phyloP scores from a whole-genome alignment of 2,113 vertebrate species.

The Pelecanus crispus region DNA sequence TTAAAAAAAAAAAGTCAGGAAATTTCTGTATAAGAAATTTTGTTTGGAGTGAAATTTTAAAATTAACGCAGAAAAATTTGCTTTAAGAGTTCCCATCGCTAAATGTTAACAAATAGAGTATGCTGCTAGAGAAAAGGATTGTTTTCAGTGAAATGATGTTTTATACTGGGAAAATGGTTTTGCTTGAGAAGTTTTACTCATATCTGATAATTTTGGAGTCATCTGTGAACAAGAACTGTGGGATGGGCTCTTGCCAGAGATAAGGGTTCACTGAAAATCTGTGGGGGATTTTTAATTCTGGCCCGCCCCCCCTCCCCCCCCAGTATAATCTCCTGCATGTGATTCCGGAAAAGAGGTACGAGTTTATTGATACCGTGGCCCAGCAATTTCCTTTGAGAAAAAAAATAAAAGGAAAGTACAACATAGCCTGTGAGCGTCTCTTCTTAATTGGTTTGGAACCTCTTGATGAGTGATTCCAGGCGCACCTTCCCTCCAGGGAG shows the following conservation, averaged over 20 bases:
- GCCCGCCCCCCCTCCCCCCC: too few species aligned
- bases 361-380: not conserved
- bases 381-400: not conserved
- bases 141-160: not conserved
- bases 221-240: not conserved
- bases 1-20: not conserved
- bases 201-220: not conserved
- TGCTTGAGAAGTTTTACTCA: not conserved
- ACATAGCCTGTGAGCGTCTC: not conserved
- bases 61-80: not conserved
- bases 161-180: not conserved
- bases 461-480: slow-evolving; percentile 20
- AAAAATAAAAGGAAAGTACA: not conserved
- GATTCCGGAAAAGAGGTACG: not conserved
- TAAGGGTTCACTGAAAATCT: not conserved
- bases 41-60: not conserved
- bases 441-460: slow-evolving; percentile 23
- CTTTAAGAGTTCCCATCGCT: not conserved
- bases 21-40: not conserved
- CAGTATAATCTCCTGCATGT: not conserved
- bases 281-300: not conserved
- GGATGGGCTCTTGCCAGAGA: not conserved
- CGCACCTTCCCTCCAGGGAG: slow-evolving; percentile 9
- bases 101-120: not conserved
- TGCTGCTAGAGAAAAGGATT: not conserved